These are phyloP conservation scores for Nothocercus nigrocapillus DNA, from an alignment of 2,113 vertebrate genomes.

Conservation along the genomic window DNA sequence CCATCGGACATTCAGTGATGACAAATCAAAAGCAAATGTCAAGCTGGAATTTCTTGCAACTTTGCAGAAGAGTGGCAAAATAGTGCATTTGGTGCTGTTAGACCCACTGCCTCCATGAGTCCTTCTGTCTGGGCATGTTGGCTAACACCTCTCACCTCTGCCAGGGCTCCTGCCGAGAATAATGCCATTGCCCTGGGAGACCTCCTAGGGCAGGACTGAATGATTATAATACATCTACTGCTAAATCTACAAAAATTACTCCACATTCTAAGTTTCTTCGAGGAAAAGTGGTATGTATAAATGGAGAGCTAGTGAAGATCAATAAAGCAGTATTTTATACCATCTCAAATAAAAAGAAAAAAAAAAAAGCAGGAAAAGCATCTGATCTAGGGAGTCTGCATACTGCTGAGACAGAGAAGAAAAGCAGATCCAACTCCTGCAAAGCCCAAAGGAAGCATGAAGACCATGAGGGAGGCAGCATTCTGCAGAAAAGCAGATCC, in stretches of 20 bases:
- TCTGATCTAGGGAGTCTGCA: background rate
- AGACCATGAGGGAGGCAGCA: background rate
- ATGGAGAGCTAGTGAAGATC: background rate
- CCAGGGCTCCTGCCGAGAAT: background rate
- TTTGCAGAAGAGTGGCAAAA: background rate
- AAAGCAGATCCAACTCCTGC: background rate
- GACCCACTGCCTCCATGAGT: background rate
- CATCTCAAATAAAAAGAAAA: background rate
- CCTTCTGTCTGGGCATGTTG: background rate
- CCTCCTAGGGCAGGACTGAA: background rate
- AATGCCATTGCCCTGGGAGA: background rate
- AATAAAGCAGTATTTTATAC: background rate
- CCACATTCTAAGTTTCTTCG: background rate
- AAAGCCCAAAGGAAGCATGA: background rate
- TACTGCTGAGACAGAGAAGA: background rate
- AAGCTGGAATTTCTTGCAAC: background rate
- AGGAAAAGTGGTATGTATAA: background rate
- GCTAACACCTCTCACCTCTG: background rate
- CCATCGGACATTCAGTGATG: background rate
- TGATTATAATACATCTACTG: background rate
- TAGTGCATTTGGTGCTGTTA: background rate
- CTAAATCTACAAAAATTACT: background rate
- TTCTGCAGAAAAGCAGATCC: slow-evolving; percentile 1
- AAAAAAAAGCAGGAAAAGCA: background rate
- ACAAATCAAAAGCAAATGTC: background rate